phyloP scores from a whole-genome alignment of 2,888 invertebrate genomes.

The Cryptus viduatorius region DNA sequence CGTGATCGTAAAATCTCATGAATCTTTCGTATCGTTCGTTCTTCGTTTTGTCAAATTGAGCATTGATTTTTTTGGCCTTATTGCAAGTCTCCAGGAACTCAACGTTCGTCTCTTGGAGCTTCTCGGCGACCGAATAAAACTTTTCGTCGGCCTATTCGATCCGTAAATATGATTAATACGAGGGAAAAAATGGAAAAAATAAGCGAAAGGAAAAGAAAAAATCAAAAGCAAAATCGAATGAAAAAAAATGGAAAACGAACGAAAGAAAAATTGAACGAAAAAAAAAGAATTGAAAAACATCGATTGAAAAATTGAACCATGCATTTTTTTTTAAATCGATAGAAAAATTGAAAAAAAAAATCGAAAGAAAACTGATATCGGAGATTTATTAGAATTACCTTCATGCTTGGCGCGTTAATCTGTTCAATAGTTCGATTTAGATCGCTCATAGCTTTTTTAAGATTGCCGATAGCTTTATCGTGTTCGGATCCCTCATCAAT shows the following conservation, averaged over 20 bases:
- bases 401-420: conserved; percentile 98
- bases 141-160: conserved; percentile 92
- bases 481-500: conserved; percentile 94
- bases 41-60: conserved; percentile 97
- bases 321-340: too few species aligned
- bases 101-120: conserved; percentile 97
- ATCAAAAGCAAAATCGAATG: too few species aligned
- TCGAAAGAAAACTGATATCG: too few species aligned
- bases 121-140: conserved; percentile 96
- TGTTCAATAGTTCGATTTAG: conserved; percentile 95
- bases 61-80: conserved; percentile 96
- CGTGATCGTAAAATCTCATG: conserved; percentile 98
- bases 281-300: neutral
- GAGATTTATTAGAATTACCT: conserved; percentile 85
- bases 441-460: conserved; percentile 93
- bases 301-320: too few species aligned
- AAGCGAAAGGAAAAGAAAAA: neutral
- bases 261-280: neutral
- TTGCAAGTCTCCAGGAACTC: conserved; percentile 98
- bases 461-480: conserved; percentile 93
- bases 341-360: too few species aligned
- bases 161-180: neutral
- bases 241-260: too few species aligned
- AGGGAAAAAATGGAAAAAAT: neutral
- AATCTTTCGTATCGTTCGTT: conserved; percentile 97